Percentiles rank a stretch among this genome's conserved stretches.
Conservation (phyloP, 1,140 invertebrate species). For the Pinna nobilis region DNA sequence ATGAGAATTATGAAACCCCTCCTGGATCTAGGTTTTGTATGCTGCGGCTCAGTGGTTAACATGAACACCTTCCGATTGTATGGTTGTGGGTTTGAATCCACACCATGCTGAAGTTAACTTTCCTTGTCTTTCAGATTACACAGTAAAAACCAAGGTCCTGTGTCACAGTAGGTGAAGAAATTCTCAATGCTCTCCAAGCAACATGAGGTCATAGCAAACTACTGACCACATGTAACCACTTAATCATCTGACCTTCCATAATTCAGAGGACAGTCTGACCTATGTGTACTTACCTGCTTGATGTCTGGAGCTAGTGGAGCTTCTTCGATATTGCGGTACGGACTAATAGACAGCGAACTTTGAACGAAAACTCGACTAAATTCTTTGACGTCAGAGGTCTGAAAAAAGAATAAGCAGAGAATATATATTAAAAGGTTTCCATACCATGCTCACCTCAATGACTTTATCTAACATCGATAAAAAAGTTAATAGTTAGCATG, state of each 20-base stretch:
- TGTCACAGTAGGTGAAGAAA: no score
- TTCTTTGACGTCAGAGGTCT: not conserved
- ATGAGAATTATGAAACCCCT: not conserved
- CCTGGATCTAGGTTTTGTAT: not conserved
- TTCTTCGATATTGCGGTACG: not conserved
- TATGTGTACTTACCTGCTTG: slow-evolving; percentile 2
- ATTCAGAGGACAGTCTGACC: not conserved
- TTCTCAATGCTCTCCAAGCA: no score
- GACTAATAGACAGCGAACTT: not conserved
- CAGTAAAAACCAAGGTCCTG: no score
- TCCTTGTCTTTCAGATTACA: no score
- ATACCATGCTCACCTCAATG: not conserved
- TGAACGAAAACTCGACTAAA: slow-evolving; percentile 1
- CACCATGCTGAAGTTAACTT: no score
- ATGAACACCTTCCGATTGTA: no score
- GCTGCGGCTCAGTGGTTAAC: no score
- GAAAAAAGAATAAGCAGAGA: not conserved
- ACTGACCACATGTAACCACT: no score
- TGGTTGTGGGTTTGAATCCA: no score
- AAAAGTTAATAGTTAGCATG: slow-evolving; percentile 10
- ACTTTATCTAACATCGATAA: not conserved
- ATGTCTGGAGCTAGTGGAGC: not conserved
- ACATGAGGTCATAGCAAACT: no score
- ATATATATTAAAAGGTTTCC: not conserved
- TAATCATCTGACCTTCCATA: no score